These are phyloP conservation scores for Dendrocincla tyrannina DNA, from an alignment of 2,797 vertebrate genomes.

Conservation along the genomic window DNA sequence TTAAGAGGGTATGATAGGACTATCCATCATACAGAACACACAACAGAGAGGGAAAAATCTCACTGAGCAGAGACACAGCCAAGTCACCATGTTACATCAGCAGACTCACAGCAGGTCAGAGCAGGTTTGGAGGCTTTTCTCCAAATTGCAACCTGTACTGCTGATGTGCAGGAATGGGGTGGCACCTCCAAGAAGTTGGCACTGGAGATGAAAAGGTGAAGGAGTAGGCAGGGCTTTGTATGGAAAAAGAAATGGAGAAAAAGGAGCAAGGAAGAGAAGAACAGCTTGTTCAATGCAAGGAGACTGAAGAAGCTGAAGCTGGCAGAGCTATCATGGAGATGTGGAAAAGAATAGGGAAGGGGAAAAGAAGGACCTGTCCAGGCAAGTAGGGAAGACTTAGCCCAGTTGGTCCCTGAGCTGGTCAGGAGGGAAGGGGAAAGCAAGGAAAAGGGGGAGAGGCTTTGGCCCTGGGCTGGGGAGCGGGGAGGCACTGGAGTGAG, in stretches of 20 bases:
- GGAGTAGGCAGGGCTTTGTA: neutral
- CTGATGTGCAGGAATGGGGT: neutral
- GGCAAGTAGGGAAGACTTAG: neutral
- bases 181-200: accelerated
- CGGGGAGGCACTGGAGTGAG: neutral
- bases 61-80: neutral
- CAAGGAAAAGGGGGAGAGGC: neutral
- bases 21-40: neutral
- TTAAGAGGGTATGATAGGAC: neutral
- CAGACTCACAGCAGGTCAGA: neutral
- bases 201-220: neutral
- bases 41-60: neutral
- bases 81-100: neutral
- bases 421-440: neutral
- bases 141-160: neutral
- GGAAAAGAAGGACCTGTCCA: neutral
- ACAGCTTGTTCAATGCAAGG: neutral
- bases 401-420: neutral
- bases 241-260: neutral
- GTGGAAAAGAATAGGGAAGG: neutral
- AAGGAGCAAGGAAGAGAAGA: neutral
- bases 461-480: neutral
- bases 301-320: neutral
- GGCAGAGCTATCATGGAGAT: neutral
- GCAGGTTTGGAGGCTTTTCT: neutral